Evolutionary conservation across 1,140 invertebrate genomes (phyloP).

Genomic region (Lycorma delicatula): DNA sequence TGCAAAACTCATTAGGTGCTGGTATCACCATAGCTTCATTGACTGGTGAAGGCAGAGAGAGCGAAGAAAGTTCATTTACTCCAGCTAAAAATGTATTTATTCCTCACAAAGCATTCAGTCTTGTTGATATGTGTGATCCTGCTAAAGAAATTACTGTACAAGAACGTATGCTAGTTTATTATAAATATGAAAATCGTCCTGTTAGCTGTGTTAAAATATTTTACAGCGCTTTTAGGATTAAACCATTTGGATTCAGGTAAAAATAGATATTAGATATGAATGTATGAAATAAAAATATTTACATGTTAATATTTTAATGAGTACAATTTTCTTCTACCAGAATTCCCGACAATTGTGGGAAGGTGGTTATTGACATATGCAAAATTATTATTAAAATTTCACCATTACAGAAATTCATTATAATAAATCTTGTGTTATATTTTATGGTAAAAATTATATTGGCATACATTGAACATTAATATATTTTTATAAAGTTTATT

Average conservation of each 20-base stretch:
- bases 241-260: constrained; percentile 75
- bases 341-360: too few relatives aligned
- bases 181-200: constrained; percentile 93
- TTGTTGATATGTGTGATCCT: constrained; percentile 93
- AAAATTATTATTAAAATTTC: too few relatives aligned
- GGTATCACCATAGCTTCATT: constrained; percentile 83
- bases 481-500: too few relatives aligned
- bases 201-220: constrained; percentile 99
- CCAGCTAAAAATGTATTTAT: constrained; percentile 76
- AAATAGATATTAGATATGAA: constrained; percentile 8
- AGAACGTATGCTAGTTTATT: constrained; percentile 87
- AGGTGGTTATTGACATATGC: too few relatives aligned
- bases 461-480: too few relatives aligned
- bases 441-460: too few relatives aligned
- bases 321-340: too few relatives aligned
- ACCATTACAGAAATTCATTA: too few relatives aligned
- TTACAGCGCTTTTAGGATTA: constrained; percentile 68
- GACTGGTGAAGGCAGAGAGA: constrained; percentile 85
- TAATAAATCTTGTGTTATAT: too few relatives aligned
- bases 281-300: too few relatives aligned
- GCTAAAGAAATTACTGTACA: constrained; percentile 84
- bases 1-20: constrained; percentile 77
- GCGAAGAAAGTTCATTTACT: constrained; percentile 74
- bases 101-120: constrained; percentile 89
- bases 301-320: too few relatives aligned